Conservation (phyloP, 2,888 invertebrate genomes). For the Eupithecia insigniata region DNA sequence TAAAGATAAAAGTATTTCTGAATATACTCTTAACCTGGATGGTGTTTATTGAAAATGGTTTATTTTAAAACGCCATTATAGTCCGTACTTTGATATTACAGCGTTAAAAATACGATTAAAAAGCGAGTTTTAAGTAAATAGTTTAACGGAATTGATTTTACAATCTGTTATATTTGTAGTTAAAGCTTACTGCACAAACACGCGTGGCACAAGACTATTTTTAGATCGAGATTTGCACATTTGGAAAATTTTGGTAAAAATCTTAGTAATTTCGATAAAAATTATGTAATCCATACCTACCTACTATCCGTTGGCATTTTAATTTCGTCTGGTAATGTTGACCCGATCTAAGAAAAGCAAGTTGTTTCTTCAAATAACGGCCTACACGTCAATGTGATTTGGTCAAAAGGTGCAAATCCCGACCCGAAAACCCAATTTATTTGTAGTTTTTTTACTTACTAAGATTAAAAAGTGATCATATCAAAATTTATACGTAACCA, state of each 20-base stretch:
- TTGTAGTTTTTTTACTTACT: conserved; percentile 62
- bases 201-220: conserved; percentile 60
- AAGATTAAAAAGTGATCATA: conserved; percentile 79
- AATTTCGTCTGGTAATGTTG: background rate
- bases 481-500: conserved; percentile 82
- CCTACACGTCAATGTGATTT: conserved; percentile 14
- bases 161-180: conserved; percentile 52
- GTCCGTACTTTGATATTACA: conserved; percentile 21
- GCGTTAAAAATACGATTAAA: conserved; percentile 30
- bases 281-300: background rate
- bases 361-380: conserved; percentile 24
- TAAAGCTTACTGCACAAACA: conserved; percentile 61
- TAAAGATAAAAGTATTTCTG: background rate
- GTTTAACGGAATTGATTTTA: conserved; percentile 64
- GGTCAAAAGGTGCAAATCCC: conserved; percentile 41
- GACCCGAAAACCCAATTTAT: conserved; percentile 53
- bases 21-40: background rate
- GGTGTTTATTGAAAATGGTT: background rate
- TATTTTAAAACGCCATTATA: background rate
- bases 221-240: conserved; percentile 38
- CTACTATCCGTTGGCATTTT: background rate
- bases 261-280: background rate
- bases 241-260: conserved; percentile 13
- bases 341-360: conserved; percentile 14
- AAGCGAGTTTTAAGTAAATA: conserved; percentile 41